A percentile compares a stretch with the other conserved stretches of the same genome.
phyloP scores from a whole-genome alignment of 2,888 invertebrate genomes.

The Tortrix viridana region DNA sequence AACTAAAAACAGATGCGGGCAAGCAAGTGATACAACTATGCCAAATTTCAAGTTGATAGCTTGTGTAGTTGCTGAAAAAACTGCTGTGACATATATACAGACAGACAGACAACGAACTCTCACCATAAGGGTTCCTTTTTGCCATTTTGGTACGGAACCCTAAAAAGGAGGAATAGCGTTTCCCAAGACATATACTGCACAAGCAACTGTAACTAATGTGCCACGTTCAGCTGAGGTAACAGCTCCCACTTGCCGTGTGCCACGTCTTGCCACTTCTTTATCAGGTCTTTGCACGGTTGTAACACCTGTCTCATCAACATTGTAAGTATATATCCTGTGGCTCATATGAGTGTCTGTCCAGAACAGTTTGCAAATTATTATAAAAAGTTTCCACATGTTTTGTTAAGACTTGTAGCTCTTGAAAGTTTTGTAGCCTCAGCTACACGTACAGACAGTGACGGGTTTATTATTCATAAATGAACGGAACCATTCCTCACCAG shows the following conservation, averaged over 20 bases:
- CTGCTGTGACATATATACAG: too few species aligned
- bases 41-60: too few species aligned
- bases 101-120: too few species aligned
- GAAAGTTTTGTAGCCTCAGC: constrained; percentile 40
- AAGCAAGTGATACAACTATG: too few species aligned
- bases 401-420: constrained; percentile 48
- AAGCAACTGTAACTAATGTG: not conserved
- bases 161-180: too few species aligned
- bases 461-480: constrained; percentile 32
- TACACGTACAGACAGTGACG: constrained; percentile 34
- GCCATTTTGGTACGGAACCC: too few species aligned
- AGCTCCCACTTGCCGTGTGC: constrained; percentile 54
- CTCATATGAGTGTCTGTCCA: constrained; percentile 43
- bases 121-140: too few species aligned
- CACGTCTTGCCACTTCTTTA: constrained; percentile 50
- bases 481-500: constrained; percentile 38
- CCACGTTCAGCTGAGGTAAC: constrained; percentile 40
- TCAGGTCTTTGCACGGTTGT: constrained; percentile 51
- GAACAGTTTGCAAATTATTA: constrained; percentile 43
- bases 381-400: constrained; percentile 46
- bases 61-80: too few species aligned
- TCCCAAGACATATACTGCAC: constrained; percentile 44
- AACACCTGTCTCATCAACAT: constrained; percentile 57
- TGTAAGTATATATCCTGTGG: constrained; percentile 54
- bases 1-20: too few species aligned